phyloP scores from a whole-genome alignment of 2,113 vertebrate species.

The Aphelocoma coerulescens region DNA sequence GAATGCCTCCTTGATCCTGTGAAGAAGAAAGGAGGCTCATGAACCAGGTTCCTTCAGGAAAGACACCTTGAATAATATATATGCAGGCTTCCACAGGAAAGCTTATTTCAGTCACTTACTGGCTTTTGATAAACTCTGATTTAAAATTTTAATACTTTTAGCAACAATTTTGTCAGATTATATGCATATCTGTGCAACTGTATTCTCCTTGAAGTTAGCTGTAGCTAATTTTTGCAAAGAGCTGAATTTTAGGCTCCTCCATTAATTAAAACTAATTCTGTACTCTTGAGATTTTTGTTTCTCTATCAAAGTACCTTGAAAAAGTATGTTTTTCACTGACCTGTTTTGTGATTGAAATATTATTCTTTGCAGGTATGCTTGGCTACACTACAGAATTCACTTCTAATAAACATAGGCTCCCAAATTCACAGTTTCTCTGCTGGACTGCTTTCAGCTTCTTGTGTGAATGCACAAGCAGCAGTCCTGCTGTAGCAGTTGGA shows the following conservation, averaged over 20 bases:
- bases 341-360: not conserved
- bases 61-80: not conserved
- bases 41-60: not conserved
- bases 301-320: not conserved
- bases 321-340: not conserved
- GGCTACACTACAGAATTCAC: not conserved
- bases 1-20: not conserved
- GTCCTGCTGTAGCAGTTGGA: not conserved
- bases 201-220: not conserved
- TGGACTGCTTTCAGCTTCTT: not conserved
- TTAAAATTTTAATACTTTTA: not conserved
- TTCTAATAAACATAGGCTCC: not conserved
- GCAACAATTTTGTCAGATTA: not conserved
- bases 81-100: not conserved
- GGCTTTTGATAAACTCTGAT: not conserved
- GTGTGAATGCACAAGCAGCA: not conserved
- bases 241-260: not conserved
- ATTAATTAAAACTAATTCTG: not conserved
- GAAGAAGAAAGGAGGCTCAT: not conserved
- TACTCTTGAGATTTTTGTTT: not conserved
- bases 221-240: not conserved
- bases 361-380: not conserved
- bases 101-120: not conserved
- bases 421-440: not conserved
- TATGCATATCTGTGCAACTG: not conserved